Evolutionary conservation across 92 coral and sea anemone species (phyloP), one percentile per base, ranked within the genome.

Genomic region (Parazoanthus darwini): DNA sequence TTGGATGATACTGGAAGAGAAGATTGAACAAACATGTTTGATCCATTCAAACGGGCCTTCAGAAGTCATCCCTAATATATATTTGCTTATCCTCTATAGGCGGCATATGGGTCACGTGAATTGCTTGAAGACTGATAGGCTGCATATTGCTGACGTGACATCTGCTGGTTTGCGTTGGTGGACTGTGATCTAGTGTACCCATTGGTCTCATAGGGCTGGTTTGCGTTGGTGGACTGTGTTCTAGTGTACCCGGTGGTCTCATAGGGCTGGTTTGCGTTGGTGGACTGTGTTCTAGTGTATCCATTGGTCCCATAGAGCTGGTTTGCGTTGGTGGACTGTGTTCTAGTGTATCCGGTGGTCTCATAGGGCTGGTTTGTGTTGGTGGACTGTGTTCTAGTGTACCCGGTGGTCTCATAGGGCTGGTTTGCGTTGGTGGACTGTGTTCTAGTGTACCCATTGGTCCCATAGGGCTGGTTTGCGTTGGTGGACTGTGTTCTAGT

Each of bases 71-170:
- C 11, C 11, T 46, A 6, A 6, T 46, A 5, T 46, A 46, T 46
- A 10, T 10, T 46, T 46, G 66, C 20, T 22, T 39, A 76, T 76
- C 80, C 80, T 38, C 80, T 76, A 23, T 76, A 76, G 8, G 80
- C 48, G 43, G 44, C 25, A 76, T 76, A 39, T 8, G 84, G 39
- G 26, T 58, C 37, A 63, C 85, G 23, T 6, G 85, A 26, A 33
- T 63, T 9, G 85, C 71, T 80, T 5, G 85, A 48, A 58, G 58
- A 54, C 22, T 59, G 68, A 68, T 83, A 67, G 77, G 87, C 78
- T 3, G 78, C 56, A 33, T 83, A 25, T 35, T 70, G 87, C 9
- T 82, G 58, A 13, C 65, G 87, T 82, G 77, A 78, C 59, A 25
- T 23, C 33, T 5, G 63, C 42, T 39, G 42, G 42, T 39, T 39